Evolutionary conservation across 2,888 invertebrate species (phyloP), one percentile per base, ranked within the genome.

Genomic region (Andrena fulva): DNA sequence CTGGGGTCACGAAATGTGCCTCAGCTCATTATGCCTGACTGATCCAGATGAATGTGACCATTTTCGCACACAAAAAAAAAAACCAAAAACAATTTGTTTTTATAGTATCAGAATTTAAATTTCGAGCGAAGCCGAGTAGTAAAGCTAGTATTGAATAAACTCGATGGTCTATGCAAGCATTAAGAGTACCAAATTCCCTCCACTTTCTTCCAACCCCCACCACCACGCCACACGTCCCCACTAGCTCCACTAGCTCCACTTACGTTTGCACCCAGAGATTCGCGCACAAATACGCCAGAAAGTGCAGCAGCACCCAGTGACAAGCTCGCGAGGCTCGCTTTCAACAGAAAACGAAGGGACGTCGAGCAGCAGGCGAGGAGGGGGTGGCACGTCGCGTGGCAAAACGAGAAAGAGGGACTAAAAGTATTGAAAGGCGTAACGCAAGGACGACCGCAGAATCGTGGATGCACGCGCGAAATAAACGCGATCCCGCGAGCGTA

Each of bases 401-500:
- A 12, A 16, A 27, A 56, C 42, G 35, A 69, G 35, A 20, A n/a
- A 5, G 20, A 12, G 62, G 24, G 16, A 52, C 8, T n/a, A 48
- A 48, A 50, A 50, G 27, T 16, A 29, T 71, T 76, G 31, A 27
- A 27, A 52, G 27, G 48, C 74, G 59, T 35, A 42, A 29, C 20
- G 75, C 62, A 72, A 76, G 72, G 71, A 42, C 60, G 48, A 42
- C 71, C 60, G 35, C 71, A 50, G 62, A 50, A 52, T 24, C 35
- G 60, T 35, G 35, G 75, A 71, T 76, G 35, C 75, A 76, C 72
- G 73, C 73, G 73, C 48, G 73, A 76, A 56, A 77, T 77, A 66
- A 77, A 75, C 75, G 64, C 59, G 50, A 48, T 77, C 63, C 24
- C 72, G 66, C 60, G 62, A 52, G 52, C 77, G 29, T 77, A 77